Percentiles rank a stretch among this genome's conserved stretches.
Evolutionary conservation across 2,113 vertebrate genomes (phyloP).

Genomic region (Hucho hucho): DNA sequence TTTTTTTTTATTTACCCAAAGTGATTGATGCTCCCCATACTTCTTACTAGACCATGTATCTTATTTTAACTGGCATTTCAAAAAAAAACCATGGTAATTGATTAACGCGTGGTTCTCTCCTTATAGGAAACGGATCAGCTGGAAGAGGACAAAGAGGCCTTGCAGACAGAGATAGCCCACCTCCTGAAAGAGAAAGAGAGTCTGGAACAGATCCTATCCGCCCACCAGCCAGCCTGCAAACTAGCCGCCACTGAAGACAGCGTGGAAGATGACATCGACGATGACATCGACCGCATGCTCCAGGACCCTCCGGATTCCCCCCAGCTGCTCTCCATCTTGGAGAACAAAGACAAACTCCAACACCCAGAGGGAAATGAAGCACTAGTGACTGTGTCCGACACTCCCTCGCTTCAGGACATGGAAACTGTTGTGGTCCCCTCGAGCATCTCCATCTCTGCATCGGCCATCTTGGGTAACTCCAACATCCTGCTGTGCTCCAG

Average conservation of each 20-base stretch:
- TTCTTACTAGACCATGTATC: neutral
- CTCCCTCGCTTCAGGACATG: slow-evolving; percentile 51
- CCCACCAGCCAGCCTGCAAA: slow-evolving; percentile 88
- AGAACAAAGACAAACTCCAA: slow-evolving; percentile 43
- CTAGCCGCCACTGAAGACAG: slow-evolving; percentile 47
- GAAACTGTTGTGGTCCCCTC: slow-evolving; percentile 53
- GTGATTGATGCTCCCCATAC: neutral
- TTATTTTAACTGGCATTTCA: neutral
- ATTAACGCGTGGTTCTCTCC: neutral
- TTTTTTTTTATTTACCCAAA: neutral
- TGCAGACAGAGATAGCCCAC: slow-evolving; percentile 86
- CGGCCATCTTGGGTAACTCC: slow-evolving; percentile 76
- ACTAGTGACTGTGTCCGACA: slow-evolving; percentile 29
- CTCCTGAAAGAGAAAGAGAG: slow-evolving; percentile 93
- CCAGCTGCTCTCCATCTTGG: slow-evolving; percentile 72
- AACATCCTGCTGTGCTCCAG: slow-evolving; percentile 75
- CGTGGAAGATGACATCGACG: slow-evolving; percentile 47
- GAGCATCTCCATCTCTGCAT: slow-evolving; percentile 52
- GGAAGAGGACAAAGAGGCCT: slow-evolving; percentile 86
- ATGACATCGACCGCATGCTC: slow-evolving; percentile 64
- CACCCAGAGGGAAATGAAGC: slow-evolving; percentile 27
- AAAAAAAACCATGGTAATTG: neutral
- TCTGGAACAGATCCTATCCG: slow-evolving; percentile 86
- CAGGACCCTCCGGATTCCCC: slow-evolving; percentile 78
- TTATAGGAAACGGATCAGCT: slow-evolving; percentile 90